Evolutionary conservation across 1,140 invertebrate species (phyloP).

Genomic region (Hesperophylax magnus): DNA sequence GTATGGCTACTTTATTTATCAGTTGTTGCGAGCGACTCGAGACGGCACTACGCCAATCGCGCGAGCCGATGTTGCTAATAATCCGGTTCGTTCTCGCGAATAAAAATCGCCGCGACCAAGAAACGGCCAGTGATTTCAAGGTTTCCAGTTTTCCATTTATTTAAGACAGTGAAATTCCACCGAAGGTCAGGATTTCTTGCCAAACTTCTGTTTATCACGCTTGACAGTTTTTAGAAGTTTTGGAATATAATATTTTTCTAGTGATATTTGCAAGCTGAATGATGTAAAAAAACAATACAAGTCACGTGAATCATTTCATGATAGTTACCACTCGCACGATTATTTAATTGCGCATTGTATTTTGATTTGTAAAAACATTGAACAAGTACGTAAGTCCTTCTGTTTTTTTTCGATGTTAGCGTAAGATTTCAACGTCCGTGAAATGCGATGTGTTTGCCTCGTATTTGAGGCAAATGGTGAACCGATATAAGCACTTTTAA

Average conservation of each 20-base stretch:
- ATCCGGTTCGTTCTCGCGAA: background rate
- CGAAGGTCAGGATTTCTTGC: background rate
- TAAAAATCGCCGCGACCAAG: too few relatives aligned
- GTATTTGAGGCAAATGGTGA: too few relatives aligned
- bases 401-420: too few relatives aligned
- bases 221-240: too few relatives aligned
- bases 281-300: background rate
- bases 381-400: too few relatives aligned
- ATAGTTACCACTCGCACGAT: background rate
- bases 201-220: too few relatives aligned
- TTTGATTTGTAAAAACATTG: too few relatives aligned
- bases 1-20: background rate
- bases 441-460: too few relatives aligned
- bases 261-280: too few relatives aligned
- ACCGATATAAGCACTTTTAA: too few relatives aligned
- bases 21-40: background rate
- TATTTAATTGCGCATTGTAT: background rate
- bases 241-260: too few relatives aligned
- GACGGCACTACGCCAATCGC: background rate
- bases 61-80: background rate
- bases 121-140: background rate
- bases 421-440: too few relatives aligned
- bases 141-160: background rate
- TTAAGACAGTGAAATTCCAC: background rate
- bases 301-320: background rate